These are phyloP conservation scores for Sinosuthora webbiana DNA, from an alignment of 2,113 vertebrate genomes.

Conservation along the genomic window DNA sequence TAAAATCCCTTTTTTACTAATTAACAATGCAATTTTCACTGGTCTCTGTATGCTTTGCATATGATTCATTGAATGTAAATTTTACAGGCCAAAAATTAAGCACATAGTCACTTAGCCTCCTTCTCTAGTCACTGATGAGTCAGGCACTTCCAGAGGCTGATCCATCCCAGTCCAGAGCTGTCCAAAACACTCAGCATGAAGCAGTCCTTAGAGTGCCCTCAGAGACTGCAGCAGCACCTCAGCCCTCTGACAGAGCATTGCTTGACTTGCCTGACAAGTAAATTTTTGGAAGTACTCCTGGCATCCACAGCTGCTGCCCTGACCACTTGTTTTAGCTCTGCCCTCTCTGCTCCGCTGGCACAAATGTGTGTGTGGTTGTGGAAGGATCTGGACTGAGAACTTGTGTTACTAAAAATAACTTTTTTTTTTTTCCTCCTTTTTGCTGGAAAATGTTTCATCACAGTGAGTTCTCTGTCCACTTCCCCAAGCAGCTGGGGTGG, in stretches of 20 bases:
- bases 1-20: background rate
- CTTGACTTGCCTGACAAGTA: background rate
- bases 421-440: background rate
- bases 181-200: background rate
- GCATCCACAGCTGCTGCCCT: background rate
- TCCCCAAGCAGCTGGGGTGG: background rate
- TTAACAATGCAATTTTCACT: background rate
- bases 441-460: slow-evolving; percentile 1
- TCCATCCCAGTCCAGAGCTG: background rate
- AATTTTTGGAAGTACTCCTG: background rate
- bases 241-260: background rate
- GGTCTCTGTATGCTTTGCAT: background rate
- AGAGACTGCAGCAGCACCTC: background rate
- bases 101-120: background rate
- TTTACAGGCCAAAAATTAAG: background rate
- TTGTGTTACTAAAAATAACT: background rate
- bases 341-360: background rate
- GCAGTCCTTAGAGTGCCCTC: background rate
- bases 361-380: background rate
- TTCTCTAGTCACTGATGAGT: background rate
- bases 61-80: background rate
- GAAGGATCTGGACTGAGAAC: background rate
- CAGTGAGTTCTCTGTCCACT: background rate
- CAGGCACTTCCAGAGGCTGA: background rate
- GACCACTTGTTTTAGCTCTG: background rate